These are phyloP conservation scores for Drosophila lowei DNA, from an alignment of 1,140 invertebrate genomes.

Conservation along the genomic window DNA sequence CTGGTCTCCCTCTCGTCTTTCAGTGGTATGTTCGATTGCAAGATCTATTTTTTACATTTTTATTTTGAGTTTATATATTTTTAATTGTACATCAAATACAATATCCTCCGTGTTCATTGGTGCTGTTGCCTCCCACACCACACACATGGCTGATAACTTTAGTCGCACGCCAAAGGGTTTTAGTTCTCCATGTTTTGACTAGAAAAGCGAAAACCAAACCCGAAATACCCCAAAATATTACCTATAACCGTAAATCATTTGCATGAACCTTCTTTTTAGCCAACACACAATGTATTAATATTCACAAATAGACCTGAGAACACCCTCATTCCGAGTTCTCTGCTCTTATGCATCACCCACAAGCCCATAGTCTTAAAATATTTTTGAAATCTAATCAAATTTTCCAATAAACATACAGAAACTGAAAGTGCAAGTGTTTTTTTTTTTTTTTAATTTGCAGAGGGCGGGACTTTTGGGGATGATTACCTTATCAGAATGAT, in stretches of 20 bases:
- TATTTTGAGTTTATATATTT: constrained; percentile 53
- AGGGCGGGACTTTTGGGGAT: no score
- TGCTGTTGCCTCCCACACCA: constrained; percentile 39
- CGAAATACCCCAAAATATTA: constrained; percentile 7
- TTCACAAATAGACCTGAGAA: constrained; percentile 22
- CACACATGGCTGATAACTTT: constrained; percentile 19
- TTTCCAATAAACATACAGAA: constrained; percentile 38
- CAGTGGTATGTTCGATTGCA: constrained; percentile 64
- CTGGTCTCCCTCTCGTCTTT: constrained; percentile 55
- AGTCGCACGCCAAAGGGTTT: constrained; percentile 19
- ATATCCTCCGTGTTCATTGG: constrained; percentile 43
- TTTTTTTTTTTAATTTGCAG: neutral
- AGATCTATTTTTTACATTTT: constrained; percentile 31
- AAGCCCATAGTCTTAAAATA: constrained; percentile 39
- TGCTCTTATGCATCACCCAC: constrained; percentile 29
- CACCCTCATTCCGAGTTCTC: constrained; percentile 9
- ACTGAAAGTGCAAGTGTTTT: neutral
- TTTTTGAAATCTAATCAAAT: constrained; percentile 46
- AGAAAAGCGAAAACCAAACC: constrained; percentile 16
- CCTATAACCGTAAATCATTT: constrained; percentile 16
- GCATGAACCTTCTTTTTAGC: constrained; percentile 40
- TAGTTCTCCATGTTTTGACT: constrained; percentile 49
- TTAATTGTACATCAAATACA: constrained; percentile 40
- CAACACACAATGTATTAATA: constrained; percentile 25
- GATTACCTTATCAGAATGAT: no score